Percentiles rank a stretch among this genome's conserved stretches.
Conservation (phyloP, 2,113 vertebrate genomes). For the Gallinago undulata region DNA sequence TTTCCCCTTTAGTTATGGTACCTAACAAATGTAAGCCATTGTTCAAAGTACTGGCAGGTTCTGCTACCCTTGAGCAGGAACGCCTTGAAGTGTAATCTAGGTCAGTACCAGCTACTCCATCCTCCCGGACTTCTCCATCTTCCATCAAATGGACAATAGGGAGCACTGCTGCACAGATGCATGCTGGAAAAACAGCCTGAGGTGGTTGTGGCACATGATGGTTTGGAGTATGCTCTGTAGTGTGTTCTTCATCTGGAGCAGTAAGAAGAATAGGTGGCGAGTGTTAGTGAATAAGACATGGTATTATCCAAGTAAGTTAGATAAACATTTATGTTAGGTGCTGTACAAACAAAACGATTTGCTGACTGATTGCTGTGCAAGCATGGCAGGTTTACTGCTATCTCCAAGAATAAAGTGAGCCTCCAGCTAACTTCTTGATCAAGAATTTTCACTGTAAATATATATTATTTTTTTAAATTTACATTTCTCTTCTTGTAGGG, state of each 20-base stretch:
- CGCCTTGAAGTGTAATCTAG: background rate
- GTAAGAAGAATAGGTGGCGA: background rate
- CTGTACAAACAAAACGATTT: background rate
- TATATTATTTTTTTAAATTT: background rate
- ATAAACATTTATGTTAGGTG: background rate
- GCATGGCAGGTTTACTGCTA: background rate
- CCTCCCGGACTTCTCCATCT: constrained; percentile 95
- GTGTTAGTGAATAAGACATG: background rate
- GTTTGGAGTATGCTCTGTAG: constrained; percentile 93
- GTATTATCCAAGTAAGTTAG: background rate
- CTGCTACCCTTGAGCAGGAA: background rate
- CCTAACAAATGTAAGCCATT: background rate
- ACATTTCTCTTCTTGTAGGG: background rate
- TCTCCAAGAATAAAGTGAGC: background rate
- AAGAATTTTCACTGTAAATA: background rate
- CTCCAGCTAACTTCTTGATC: background rate
- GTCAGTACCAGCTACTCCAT: constrained; percentile 91
- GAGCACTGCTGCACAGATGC: constrained; percentile 96
- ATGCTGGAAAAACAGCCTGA: constrained; percentile 97
- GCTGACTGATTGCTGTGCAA: background rate
- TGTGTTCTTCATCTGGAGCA: constrained; percentile 90
- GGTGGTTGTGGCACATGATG: constrained; percentile 95
- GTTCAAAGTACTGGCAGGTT: background rate
- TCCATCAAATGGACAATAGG: constrained; percentile 98
- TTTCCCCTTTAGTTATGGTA: background rate